Evolutionary conservation across 2,797 vertebrate species (phyloP).

Genomic region (Sardinella longiceps): DNA sequence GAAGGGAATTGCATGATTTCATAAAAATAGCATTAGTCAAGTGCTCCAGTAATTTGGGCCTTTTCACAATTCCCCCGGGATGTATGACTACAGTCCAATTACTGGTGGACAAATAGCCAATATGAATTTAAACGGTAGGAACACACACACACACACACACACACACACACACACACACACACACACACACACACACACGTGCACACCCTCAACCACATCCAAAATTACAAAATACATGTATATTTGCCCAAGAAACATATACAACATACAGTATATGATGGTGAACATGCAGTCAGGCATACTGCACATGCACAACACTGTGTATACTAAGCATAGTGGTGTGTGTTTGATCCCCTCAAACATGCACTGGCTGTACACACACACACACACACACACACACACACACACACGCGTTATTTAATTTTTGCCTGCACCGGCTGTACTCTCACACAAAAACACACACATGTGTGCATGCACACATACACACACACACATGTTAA

Average conservation of each 20-base stretch:
- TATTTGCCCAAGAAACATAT: slow-evolving; percentile 43
- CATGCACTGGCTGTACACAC: slow-evolving; percentile 43
- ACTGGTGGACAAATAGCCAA: slow-evolving; percentile 47
- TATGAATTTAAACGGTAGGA: slow-evolving; percentile 34
- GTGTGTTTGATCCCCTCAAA: not conserved
- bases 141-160: slow-evolving; percentile 41
- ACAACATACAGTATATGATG: slow-evolving; percentile 53
- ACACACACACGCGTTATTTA: slow-evolving; percentile 29
- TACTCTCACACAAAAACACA: not conserved
- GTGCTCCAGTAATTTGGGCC: slow-evolving; percentile 53
- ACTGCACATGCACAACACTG: not conserved
- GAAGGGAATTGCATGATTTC: slow-evolving; percentile 67
- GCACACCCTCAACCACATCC: not conserved
- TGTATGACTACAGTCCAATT: slow-evolving; percentile 38
- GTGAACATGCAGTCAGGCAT: not conserved
- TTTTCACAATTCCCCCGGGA: slow-evolving; percentile 37
- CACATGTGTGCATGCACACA: not conserved
- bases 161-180: slow-evolving; percentile 35
- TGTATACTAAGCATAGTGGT: not conserved
- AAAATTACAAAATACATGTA: not conserved
- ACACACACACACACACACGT: slow-evolving; percentile 5
- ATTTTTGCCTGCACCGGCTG: no score
- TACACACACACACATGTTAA: no score
- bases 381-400: slow-evolving; percentile 41
- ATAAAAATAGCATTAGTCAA: slow-evolving; percentile 59